Evolutionary conservation across 2,797 vertebrate genomes (phyloP).

Genomic region (Molossus molossus): DNA sequence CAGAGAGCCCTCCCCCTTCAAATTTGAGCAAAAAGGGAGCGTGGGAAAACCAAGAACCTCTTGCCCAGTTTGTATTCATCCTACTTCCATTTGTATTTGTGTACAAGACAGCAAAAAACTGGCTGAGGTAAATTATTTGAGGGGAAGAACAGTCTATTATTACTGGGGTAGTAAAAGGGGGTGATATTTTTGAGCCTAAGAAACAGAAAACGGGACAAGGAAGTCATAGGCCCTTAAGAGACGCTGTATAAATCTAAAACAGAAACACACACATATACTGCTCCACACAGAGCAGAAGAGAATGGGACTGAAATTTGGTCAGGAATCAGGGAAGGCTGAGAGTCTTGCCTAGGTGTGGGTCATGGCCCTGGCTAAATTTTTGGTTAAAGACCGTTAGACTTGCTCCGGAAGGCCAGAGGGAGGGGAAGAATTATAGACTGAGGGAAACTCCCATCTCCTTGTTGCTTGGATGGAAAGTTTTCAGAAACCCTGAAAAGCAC

Average conservation of each 20-base stretch:
- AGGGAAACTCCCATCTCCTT: constrained; percentile 49
- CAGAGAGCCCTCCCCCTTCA: neutral
- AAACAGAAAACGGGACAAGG: neutral
- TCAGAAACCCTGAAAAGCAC: constrained; percentile 63
- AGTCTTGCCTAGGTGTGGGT: neutral
- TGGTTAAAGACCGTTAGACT: constrained; percentile 40
- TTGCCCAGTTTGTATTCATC: neutral
- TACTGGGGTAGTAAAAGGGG: neutral
- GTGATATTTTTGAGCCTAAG: constrained; percentile 54
- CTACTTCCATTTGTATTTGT: constrained; percentile 51
- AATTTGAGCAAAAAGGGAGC: neutral
- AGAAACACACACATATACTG: neutral
- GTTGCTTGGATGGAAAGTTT: constrained; percentile 33
- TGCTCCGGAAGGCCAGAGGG: neutral
- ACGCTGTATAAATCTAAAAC: constrained; percentile 18
- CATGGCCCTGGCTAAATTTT: constrained; percentile 21
- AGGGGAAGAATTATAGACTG: neutral
- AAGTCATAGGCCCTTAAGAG: constrained; percentile 29
- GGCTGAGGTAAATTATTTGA: neutral
- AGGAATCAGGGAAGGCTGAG: accelerated
- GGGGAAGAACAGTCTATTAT: neutral
- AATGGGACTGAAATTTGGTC: neutral
- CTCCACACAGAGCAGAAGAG: neutral
- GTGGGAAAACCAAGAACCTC: constrained; percentile 36
- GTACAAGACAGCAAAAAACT: neutral